Conservation (phyloP, 2,797 vertebrate genomes). For the Hybognathus amarus region DNA sequence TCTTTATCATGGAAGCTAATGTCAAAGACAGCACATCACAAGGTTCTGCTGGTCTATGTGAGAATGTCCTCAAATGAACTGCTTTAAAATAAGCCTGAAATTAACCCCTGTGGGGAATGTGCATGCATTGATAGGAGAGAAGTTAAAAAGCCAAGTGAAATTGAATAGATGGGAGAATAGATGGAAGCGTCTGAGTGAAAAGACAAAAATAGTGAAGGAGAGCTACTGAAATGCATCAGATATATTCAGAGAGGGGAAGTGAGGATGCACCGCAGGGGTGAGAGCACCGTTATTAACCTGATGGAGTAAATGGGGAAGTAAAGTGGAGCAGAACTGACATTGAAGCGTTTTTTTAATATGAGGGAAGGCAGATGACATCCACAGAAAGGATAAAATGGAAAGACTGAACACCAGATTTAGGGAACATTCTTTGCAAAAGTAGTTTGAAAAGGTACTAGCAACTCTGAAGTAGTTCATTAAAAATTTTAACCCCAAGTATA, state of each 20-base stretch:
- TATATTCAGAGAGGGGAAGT: not conserved
- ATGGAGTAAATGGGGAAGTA: not conserved
- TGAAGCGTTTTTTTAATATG: not conserved
- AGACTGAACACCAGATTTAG: not conserved
- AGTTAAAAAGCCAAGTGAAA: conserved; percentile 9
- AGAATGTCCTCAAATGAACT: not conserved
- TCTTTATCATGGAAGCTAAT: conserved; percentile 8
- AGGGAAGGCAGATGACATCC: not conserved
- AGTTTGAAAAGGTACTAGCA: not conserved
- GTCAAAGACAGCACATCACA: not conserved
- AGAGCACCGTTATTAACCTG: conserved; percentile 10
- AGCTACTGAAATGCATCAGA: not conserved
- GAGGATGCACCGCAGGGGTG: not conserved
- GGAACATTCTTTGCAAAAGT: not conserved
- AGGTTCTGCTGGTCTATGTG: not conserved
- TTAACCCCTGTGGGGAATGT: not conserved
- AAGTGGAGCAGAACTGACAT: not conserved
- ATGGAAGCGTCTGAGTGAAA: not conserved
- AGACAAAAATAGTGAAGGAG: not conserved
- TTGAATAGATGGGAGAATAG: not conserved
- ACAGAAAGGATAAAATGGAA: not conserved
- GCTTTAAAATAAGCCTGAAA: conserved; percentile 11
- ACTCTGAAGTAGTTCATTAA: not conserved
- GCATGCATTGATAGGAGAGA: not conserved
- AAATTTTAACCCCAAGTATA: not conserved